phyloP scores from a whole-genome alignment of 2,797 vertebrate species.

The Cryptoprocta ferox region DNA sequence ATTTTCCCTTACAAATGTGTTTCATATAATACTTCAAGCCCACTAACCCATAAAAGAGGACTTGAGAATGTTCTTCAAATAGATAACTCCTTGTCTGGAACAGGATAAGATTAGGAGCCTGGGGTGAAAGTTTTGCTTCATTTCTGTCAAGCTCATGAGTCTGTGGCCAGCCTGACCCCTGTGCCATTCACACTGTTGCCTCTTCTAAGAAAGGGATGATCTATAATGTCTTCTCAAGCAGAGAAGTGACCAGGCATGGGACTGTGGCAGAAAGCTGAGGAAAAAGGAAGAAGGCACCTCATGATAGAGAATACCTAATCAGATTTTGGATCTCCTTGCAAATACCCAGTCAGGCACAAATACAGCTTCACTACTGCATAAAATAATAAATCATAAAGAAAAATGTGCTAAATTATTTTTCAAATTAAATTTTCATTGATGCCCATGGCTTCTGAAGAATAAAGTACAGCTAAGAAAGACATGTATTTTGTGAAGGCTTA shows the following conservation, averaged over 20 bases:
- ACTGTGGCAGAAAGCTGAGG: background rate
- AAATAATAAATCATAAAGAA: background rate
- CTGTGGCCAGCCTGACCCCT: background rate
- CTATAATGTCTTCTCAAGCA: background rate
- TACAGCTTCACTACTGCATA: background rate
- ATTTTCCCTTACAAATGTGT: background rate
- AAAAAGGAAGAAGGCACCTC: background rate
- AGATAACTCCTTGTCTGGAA: background rate
- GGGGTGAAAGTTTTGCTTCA: background rate
- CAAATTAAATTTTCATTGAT: conserved; percentile 68
- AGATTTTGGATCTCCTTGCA: background rate
- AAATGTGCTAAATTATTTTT: background rate
- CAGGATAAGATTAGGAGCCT: background rate
- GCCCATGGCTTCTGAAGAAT: conserved; percentile 65
- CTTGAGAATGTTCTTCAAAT: background rate
- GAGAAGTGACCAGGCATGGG: background rate
- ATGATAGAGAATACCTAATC: background rate
- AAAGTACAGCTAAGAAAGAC: conserved; percentile 8
- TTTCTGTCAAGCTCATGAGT: background rate
- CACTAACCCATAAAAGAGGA: background rate
- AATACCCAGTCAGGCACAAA: background rate
- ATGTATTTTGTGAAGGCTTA: conserved; percentile 57
- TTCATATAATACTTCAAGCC: background rate
- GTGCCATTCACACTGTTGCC: background rate
- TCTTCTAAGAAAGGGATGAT: background rate